Base-by-base conservation (phyloP, 2,113 vertebrate genomes). In the Silurus glanis region DNA sequence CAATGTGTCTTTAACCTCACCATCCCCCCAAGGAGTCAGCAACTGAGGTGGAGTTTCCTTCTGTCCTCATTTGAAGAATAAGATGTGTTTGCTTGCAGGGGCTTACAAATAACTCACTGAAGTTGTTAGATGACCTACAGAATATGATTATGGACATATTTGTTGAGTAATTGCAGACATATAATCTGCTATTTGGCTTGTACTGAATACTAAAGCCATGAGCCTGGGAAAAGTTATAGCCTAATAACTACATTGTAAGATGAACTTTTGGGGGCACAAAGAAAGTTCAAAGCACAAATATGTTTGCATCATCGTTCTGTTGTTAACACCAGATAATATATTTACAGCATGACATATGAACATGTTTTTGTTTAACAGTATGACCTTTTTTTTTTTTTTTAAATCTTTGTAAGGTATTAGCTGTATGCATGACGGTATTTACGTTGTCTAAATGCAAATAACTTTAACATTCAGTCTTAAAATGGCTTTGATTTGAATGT, bases 21-120 rank as follows among this genome's bases (percentile, higher is more conserved):
- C 47, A 58, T 37, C 37, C 19, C 80, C 45, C 53, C 51, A 28
- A 55, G 69, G 80, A 37, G 51, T 21, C 16, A 82, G 56, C n/a
- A 78, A 37, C 69, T 67, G 13, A 67, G 85, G 69, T 83, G 59
- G 59, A 81, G 80, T 87, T 55, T 81, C 80, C 51, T 83, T 49
- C 45, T 55, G 69, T 66, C 47, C 58, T 75, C 59, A 56, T 66
- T 19, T 75, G 59, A 82, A 83, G n/a, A 56, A 56, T n/a, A 83
- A 6, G 37, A 71, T 28, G 8, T 62, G 59, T 83, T 67, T 67
- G 71, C 25, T 19, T 82, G 69, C 80, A 75, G 16, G 47, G 21
- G 59, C 25, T 82, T 56, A 85, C 64, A 86, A 71, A 58, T 25
- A 82, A 45, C 71, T 66, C 23, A 37, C 47, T 51, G 23, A n/a